Evolutionary conservation across 2,113 vertebrate genomes (phyloP).

Genomic region (Ursus arctos): DNA sequence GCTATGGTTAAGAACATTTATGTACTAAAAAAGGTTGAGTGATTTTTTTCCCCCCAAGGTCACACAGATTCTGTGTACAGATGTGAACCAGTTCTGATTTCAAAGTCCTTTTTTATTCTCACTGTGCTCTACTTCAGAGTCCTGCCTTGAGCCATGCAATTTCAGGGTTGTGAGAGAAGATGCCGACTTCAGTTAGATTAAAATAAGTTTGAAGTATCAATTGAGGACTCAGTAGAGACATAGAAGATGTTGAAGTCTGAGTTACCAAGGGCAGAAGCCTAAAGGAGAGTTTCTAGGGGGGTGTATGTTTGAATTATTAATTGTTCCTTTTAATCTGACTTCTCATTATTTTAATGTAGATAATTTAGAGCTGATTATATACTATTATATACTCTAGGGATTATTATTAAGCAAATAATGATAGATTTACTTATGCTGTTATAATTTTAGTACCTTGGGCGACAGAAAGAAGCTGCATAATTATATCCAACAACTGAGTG

Average conservation of each 20-base stretch:
- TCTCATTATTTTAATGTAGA: not conserved
- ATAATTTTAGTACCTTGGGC: slow-evolving; percentile 83
- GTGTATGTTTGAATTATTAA: not conserved
- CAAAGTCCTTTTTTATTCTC: not conserved
- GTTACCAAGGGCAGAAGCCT: not conserved
- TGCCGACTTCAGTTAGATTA: not conserved
- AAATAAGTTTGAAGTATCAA: not conserved
- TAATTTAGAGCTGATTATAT: not conserved
- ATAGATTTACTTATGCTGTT: slow-evolving; percentile 58
- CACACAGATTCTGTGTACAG: not conserved
- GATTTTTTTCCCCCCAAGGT: not conserved
- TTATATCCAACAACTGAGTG: slow-evolving; percentile 85
- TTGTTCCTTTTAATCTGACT: not conserved
- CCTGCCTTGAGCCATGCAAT: not conserved
- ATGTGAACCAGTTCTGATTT: not conserved
- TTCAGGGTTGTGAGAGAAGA: not conserved
- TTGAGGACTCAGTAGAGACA: not conserved
- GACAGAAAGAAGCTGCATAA: slow-evolving; percentile 86
- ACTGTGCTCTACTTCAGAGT: not conserved
- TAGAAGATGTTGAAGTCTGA: not conserved
- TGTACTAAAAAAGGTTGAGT: not conserved
- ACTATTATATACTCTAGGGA: not conserved
- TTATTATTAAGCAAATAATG: slow-evolving; percentile 45
- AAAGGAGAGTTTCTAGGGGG: not conserved
- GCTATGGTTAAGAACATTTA: not conserved